phyloP scores from a whole-genome alignment of 1,140 invertebrate species.

The Trypoxylus dichotomus region DNA sequence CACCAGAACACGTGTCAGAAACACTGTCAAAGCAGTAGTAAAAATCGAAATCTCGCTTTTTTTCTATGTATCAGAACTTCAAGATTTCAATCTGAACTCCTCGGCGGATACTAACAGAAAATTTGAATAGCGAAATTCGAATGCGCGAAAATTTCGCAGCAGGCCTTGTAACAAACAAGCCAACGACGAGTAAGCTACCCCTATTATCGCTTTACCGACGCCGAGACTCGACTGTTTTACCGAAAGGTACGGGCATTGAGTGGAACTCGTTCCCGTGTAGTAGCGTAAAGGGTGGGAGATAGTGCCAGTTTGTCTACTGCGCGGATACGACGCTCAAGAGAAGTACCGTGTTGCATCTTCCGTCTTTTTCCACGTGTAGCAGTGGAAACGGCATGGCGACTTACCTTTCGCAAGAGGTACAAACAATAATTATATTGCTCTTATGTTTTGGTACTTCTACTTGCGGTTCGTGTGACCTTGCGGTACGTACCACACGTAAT shows the following conservation, averaged over 20 bases:
- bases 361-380: not conserved
- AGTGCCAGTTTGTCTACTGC: slow-evolving; percentile 18
- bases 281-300: slow-evolving; percentile 12
- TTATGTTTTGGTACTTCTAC: not conserved
- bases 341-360: not conserved
- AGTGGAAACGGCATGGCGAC: not conserved
- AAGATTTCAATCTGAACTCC: not conserved
- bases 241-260: slow-evolving; percentile 11
- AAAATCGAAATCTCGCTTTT: not conserved
- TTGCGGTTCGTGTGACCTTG: slow-evolving; percentile 5
- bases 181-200: not conserved
- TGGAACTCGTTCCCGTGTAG: slow-evolving; percentile 1
- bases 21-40: not conserved
- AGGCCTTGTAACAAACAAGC: not conserved
- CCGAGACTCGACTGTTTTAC: slow-evolving; percentile 11
- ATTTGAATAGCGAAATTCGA: not conserved
- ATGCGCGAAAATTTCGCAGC: not conserved
- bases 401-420: not conserved
- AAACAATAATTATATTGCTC: not conserved
- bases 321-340: not conserved
- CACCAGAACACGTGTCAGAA: not conserved
- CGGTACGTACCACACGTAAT: not conserved
- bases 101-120: not conserved
- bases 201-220: not conserved
- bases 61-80: not conserved